Evolutionary conservation across 2,888 invertebrate species (phyloP).

Genomic region (Xiphydria camelus): DNA sequence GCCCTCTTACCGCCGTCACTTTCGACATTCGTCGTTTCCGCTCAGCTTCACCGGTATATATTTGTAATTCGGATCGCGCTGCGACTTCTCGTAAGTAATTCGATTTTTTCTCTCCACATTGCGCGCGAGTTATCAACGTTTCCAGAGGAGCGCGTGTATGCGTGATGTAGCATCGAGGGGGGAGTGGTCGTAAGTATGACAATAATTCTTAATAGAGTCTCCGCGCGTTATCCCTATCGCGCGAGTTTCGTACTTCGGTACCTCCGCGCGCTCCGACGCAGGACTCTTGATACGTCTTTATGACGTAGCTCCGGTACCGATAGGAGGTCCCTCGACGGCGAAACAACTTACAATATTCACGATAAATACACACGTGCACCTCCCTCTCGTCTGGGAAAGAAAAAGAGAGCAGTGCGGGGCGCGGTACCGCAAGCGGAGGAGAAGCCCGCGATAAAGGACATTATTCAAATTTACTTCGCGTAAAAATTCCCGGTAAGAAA

Average conservation of each 20-base stretch:
- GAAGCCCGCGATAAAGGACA: conserved; percentile 47
- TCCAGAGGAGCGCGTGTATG: too few species aligned
- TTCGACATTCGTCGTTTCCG: not conserved
- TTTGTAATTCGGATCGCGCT: conserved; percentile 14
- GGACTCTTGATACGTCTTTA: conserved; percentile 1
- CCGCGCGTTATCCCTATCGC: not conserved
- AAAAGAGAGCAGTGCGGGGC: conserved; percentile 22
- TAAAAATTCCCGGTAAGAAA: conserved; percentile 21
- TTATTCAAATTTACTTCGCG: conserved; percentile 50
- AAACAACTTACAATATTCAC: conserved; percentile 41
- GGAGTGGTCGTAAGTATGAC: too few species aligned
- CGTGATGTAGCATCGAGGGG: too few species aligned
- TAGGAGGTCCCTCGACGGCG: conserved; percentile 41
- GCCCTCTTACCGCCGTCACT: not conserved
- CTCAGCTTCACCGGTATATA: too few species aligned
- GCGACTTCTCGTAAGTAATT: too few species aligned
- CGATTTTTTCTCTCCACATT: too few species aligned
- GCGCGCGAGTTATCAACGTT: too few species aligned
- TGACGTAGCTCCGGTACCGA: conserved; percentile 24
- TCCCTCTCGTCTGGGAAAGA: conserved; percentile 27
- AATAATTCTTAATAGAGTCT: not conserved
- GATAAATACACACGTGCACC: conserved; percentile 40
- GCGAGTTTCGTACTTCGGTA: not conserved
- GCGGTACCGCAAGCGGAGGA: conserved; percentile 20
- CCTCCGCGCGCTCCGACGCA: not conserved